Percentiles rank a stretch among this genome's conserved stretches.
phyloP scores from a whole-genome alignment of 2,113 vertebrate species.

The Tragelaphus strepsiceros region DNA sequence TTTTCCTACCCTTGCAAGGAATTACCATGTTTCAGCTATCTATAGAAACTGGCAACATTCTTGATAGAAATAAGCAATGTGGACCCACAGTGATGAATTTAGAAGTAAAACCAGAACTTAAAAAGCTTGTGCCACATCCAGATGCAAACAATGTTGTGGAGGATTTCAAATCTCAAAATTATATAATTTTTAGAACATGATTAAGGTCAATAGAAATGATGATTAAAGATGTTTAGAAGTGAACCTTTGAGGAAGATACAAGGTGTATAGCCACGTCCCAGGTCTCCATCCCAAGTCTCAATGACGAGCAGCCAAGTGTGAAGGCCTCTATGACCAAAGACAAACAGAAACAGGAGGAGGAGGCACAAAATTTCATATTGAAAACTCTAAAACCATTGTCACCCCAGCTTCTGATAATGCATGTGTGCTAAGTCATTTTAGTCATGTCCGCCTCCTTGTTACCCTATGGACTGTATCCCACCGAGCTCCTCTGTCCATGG shows the following conservation, averaged over 20 bases:
- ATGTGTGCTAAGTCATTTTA: background rate
- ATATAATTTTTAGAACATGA: background rate
- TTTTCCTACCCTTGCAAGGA: background rate
- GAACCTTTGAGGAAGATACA: background rate
- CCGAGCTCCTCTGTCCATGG: accelerated
- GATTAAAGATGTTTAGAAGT: background rate
- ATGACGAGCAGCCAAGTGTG: background rate
- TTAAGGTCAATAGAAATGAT: background rate
- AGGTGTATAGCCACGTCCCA: accelerated
- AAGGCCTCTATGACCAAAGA: background rate
- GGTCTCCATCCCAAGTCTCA: background rate
- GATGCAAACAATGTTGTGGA: background rate
- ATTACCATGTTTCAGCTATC: background rate
- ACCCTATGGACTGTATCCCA: background rate
- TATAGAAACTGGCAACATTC: background rate
- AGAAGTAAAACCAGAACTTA: background rate
- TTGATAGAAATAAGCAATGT: background rate
- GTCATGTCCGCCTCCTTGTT: background rate
- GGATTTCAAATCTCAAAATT: background rate
- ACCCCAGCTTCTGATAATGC: background rate
- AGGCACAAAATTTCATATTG: background rate
- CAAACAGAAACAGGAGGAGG: background rate
- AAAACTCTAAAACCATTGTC: background rate
- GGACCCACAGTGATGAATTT: background rate
- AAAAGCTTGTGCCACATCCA: background rate